Percentiles rank a stretch among this genome's conserved stretches.
Evolutionary conservation across 2,113 vertebrate genomes (phyloP).

Genomic region (Sterrhoptilus dennistouni): DNA sequence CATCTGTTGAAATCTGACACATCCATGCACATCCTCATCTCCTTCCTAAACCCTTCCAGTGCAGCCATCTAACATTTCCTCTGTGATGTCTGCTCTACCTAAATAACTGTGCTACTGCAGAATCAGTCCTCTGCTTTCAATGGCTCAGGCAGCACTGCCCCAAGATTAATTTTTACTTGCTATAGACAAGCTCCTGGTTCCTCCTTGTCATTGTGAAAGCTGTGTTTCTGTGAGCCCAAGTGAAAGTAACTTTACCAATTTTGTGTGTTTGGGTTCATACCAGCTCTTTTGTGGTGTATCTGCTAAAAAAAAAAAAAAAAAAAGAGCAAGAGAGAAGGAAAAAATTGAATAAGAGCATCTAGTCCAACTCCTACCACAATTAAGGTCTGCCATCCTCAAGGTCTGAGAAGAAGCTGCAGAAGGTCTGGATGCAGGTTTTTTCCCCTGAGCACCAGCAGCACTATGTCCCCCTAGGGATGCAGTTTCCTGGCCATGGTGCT

Average conservation of each 20-base stretch:
- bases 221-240: neutral
- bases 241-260: neutral
- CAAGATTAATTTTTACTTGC: neutral
- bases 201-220: fast-evolving
- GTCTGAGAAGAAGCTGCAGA: neutral
- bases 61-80: neutral
- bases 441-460: fast-evolving
- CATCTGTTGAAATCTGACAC: neutral
- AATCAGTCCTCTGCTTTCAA: neutral
- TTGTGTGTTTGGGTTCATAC: neutral
- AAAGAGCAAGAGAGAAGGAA: neutral
- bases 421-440: neutral
- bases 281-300: neutral
- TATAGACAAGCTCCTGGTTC: neutral
- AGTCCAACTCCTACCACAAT: neutral
- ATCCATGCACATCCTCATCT: neutral
- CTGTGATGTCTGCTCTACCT: neutral
- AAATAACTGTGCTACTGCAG: neutral
- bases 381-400: neutral
- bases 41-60: neutral
- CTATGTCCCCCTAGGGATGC: too few relatives aligned
- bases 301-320: neutral
- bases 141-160: neutral
- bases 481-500: neutral
- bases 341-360: neutral